Percentiles rank a stretch among this genome's conserved stretches.
phyloP scores from a whole-genome alignment of 2,113 vertebrate species.

The Nothobranchius kuhntae region DNA sequence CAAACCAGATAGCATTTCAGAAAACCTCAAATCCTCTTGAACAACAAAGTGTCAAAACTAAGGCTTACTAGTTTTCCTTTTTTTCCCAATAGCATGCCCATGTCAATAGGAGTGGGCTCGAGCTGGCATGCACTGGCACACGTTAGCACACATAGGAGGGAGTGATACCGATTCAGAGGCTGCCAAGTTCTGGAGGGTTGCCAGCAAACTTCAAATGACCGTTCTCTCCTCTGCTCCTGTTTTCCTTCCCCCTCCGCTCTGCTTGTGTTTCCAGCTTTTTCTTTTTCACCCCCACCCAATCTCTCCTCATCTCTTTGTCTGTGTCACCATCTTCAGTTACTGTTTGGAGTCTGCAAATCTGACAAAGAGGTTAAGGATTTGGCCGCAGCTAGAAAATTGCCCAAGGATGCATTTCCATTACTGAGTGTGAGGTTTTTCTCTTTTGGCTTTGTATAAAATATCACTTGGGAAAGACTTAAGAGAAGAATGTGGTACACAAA shows the following conservation, averaged over 20 bases:
- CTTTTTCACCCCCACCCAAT: not conserved
- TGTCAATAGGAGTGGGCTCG: constrained; percentile 46
- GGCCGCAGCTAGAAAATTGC: constrained; percentile 45
- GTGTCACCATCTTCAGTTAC: constrained; percentile 34
- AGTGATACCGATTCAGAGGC: constrained; percentile 21
- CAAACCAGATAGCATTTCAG: constrained; percentile 43
- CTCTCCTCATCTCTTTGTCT: constrained; percentile 1
- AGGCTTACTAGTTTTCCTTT: constrained; percentile 24
- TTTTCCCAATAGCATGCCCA: constrained; percentile 32
- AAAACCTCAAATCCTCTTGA: constrained; percentile 46
- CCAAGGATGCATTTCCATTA: constrained; percentile 30
- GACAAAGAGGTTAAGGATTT: constrained; percentile 66
- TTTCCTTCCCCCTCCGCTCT: constrained; percentile 1
- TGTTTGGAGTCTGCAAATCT: constrained; percentile 36
- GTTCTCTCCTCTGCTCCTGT: constrained; percentile 37
- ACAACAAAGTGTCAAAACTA: constrained; percentile 54
- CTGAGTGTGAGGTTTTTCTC: constrained; percentile 20
- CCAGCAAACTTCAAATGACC: constrained; percentile 71
- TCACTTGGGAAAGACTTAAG: constrained; percentile 25
- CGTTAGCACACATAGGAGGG: constrained; percentile 48
- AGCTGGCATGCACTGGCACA: constrained; percentile 46
- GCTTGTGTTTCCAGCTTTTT: constrained; percentile 16
- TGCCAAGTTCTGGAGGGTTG: constrained; percentile 69
- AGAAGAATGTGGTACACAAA: not conserved
- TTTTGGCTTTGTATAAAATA: constrained; percentile 34